Conservation (phyloP, 2,113 vertebrate species). For the Junco hyemalis region DNA sequence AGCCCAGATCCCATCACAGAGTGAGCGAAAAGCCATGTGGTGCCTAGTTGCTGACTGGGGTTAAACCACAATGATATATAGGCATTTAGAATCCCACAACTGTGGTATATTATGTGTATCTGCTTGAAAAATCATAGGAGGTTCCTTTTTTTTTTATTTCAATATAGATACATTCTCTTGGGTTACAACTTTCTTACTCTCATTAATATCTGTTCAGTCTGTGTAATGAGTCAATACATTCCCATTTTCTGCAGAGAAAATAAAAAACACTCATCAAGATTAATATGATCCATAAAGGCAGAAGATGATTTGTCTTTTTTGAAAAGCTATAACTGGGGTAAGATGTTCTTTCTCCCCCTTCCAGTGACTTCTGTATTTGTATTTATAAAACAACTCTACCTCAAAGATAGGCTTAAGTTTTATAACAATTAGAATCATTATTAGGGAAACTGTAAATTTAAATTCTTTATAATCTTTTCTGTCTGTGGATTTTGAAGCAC, state of each 20-base stretch:
- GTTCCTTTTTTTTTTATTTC: neutral
- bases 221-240: conserved; percentile 43
- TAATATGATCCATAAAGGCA: neutral
- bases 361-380: neutral
- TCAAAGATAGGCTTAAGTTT: neutral
- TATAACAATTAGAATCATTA: neutral
- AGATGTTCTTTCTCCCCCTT: neutral
- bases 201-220: conserved; percentile 15
- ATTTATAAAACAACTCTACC: neutral
- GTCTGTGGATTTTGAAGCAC: neutral
- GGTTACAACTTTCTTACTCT: neutral
- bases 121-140: neutral
- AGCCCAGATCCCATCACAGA: neutral
- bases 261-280: neutral
- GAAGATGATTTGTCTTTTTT: neutral
- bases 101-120: neutral
- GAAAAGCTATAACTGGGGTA: neutral
- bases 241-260: conserved; percentile 5
- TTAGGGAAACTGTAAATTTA: neutral
- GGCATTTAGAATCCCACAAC: neutral
- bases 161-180: neutral
- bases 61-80: neutral
- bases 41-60: neutral
- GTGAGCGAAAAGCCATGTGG: neutral
- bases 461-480: neutral